Base-by-base conservation (phyloP, 2,888 invertebrate genomes). In the Patella depressa region DNA sequence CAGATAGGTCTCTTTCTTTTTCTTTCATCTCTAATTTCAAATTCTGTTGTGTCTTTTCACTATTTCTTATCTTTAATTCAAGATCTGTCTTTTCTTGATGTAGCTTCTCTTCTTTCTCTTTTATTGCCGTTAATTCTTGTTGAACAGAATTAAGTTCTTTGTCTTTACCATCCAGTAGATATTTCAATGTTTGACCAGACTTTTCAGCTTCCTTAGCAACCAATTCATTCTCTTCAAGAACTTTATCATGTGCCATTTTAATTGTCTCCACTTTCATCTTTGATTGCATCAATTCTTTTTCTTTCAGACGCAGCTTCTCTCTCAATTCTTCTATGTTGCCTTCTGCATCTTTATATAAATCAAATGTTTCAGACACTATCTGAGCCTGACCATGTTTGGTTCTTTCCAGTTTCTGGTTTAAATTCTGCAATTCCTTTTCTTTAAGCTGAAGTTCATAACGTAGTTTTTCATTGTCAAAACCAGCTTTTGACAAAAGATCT, bases 281-380 rank as follows among this genome's bases (percentile, higher is more conserved):
- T 4, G 86, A 84, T 19, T 80, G 76, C 17, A 82, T 73, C 24
- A 88, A 76, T 78, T 87, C 85, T 3, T 75, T 73, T 19, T 88
- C 87, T 78, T 87, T 85, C 17, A 79, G 78, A 29, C 82, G 78
- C 24, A 88, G 79, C 54, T 84, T 81, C 12, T 81, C 78, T 71
- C 82, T 84, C 75, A 87, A 77, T n/a, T 83, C 80, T 3, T 79
- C 77, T 17, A 83, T 81, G 15, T 84, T 83, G 15, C 85, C 83
- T 72, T 86, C 85, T 19, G 87, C 85, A 72, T 85, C 83, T 55
- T 79, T 80, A 77, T 87, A 87, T n/a, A 88, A 79, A n/a, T 83
- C 81, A 76, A 74, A 79, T 15, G 83, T 83, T 76, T 83, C 83
- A 53, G 76, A 81, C 55, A 83, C 65, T 14, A 83, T 79, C 34